Evolutionary conservation across 2,888 invertebrate genomes (phyloP), one percentile per base, ranked within the genome.

Genomic region (Orchesella flavescens): DNA sequence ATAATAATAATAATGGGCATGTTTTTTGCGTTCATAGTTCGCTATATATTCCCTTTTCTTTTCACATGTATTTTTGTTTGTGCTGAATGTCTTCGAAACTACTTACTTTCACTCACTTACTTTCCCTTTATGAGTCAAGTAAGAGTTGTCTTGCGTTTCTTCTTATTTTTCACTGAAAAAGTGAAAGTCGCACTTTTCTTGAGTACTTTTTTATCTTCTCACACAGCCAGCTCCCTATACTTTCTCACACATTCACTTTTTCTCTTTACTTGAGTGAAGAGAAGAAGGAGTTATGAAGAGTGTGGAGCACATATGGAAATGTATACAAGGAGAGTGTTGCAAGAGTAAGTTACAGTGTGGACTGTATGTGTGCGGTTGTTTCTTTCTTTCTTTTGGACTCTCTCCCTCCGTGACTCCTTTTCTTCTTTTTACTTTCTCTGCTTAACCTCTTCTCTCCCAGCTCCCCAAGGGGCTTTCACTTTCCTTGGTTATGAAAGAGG

Each of bases 381-480:
- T 53, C n/a, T 53, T 53, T 53, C 57, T 57, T 10, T 57, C 17
- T 15, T 57, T 57, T 53, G 13, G 15, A 53, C 53, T 53, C 13
- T 19, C 10, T 57, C 57, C 10, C 57, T 19, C 57, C 34, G 34
- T 57, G 57, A 10, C 19, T 57, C 19, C n/a, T 19, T 57, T 57
- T 57, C 19, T 19, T 19, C 43, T 24, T 43, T 71, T 71, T 61
- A 23, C 59, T 21, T 69, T 17, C 57, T 43, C 24, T 55, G 5
- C n/a, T 23, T 9, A 24, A 15, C 23, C 57, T 83, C 71, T 65
- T 77, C 55, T 83, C 59, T 71, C 78, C 49, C 69, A 19, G 21
- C 44, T 68, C 84, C 84, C 79, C 78, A 65, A 84, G 63, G 84
- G 84, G 79, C 55, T 71, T 79, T 73, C 59, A 74, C 75, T 84